phyloP scores from a whole-genome alignment of 1,140 invertebrate genomes.

The Pseudomyrmex flavicornis region DNA sequence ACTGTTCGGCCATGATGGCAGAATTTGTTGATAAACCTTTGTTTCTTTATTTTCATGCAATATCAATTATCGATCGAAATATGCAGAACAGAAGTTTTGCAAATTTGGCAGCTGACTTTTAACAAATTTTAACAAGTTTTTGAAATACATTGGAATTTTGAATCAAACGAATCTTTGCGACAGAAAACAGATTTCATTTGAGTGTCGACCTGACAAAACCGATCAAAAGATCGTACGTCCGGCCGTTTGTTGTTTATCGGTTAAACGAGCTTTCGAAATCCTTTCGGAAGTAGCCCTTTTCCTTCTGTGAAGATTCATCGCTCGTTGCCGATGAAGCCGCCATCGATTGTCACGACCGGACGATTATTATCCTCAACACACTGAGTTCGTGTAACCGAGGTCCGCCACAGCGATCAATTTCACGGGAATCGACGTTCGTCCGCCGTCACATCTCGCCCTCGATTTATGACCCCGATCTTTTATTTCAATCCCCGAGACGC shows the following conservation, averaged over 20 bases:
- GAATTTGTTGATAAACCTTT: background rate
- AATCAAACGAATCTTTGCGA: no score
- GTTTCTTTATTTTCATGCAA: background rate
- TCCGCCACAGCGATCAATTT: slow-evolving; percentile 49
- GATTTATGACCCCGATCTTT: slow-evolving; percentile 49
- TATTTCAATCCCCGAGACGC: slow-evolving; percentile 33
- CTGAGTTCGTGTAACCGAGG: slow-evolving; percentile 22
- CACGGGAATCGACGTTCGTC: slow-evolving; percentile 43
- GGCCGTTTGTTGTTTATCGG: slow-evolving; percentile 8
- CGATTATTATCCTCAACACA: slow-evolving; percentile 54
- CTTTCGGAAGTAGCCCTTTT: background rate
- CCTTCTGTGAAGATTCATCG: slow-evolving; percentile 41
- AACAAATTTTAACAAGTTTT: no score
- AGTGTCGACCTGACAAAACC: background rate
- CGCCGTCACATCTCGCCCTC: slow-evolving; percentile 30
- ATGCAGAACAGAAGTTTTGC: background rate
- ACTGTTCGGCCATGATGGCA: background rate
- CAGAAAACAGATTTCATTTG: no score
- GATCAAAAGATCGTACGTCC: slow-evolving; percentile 32
- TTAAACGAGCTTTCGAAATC: slow-evolving; percentile 56
- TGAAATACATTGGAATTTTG: no score
- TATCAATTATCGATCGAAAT: background rate
- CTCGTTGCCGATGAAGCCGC: slow-evolving; percentile 51
- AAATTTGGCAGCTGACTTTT: no score
- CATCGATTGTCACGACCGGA: slow-evolving; percentile 53